phyloP scores from a whole-genome alignment of 2,797 vertebrate species.

The Chelmon rostratus region DNA sequence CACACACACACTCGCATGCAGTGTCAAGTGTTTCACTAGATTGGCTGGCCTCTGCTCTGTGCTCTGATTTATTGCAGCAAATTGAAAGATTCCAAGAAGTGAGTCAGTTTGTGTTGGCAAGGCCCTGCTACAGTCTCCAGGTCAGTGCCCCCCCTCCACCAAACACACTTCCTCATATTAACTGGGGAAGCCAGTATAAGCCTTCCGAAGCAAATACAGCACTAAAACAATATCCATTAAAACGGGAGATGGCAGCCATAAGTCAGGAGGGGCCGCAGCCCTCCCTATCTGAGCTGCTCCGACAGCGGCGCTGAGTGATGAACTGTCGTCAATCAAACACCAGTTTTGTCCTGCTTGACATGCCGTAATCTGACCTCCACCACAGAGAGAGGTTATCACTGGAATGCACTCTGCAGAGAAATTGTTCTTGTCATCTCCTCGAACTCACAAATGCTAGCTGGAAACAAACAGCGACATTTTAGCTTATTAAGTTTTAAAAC shows the following conservation, averaged over 20 bases:
- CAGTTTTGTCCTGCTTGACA: constrained; percentile 16
- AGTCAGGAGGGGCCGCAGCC: constrained; percentile 19
- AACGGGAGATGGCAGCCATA: constrained; percentile 20
- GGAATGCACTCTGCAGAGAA: constrained; percentile 5
- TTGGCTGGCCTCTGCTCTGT: constrained; percentile 52
- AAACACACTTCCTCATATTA: constrained; percentile 57
- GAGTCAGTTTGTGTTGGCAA: constrained; percentile 77
- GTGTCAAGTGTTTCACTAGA: constrained; percentile 46
- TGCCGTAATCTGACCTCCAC: constrained; percentile 19
- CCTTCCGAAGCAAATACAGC: constrained; percentile 31
- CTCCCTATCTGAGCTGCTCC: neutral
- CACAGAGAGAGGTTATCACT: constrained; percentile 5
- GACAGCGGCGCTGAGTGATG: constrained; percentile 27
- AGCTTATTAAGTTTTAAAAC: too few relatives aligned
- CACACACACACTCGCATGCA: constrained; percentile 18
- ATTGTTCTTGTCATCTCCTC: neutral
- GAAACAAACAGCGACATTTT: too few relatives aligned
- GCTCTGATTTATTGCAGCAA: constrained; percentile 72
- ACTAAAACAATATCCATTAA: constrained; percentile 56
- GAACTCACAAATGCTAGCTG: neutral
- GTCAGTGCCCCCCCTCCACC: constrained; percentile 20
- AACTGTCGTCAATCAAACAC: constrained; percentile 30
- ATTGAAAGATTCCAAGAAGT: constrained; percentile 77
- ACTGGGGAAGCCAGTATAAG: constrained; percentile 15
- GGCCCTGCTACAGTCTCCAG: constrained; percentile 37